phyloP scores from a whole-genome alignment of 2,113 vertebrate species.

The Amphiprion percula region DNA sequence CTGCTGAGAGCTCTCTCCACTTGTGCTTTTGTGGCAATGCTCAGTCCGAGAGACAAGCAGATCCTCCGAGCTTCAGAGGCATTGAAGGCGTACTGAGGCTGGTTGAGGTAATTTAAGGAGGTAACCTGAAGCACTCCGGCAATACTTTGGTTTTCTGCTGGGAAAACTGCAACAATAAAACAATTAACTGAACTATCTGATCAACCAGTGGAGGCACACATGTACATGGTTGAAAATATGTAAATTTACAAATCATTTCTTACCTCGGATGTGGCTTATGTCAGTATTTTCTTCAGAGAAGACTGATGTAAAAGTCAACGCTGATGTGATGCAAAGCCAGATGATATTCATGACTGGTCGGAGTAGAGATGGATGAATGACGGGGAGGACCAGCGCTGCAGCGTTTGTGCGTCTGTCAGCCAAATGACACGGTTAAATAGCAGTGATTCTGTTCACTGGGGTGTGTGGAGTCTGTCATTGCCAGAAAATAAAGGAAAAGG shows the following conservation, averaged over 20 bases:
- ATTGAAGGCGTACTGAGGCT: conserved; percentile 71
- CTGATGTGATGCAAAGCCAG: conserved; percentile 50
- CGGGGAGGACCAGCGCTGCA: conserved; percentile 27
- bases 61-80: conserved; percentile 83
- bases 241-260: conserved; percentile 7
- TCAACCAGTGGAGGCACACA: too few species aligned
- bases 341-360: conserved; percentile 56
- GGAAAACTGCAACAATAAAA: conserved; percentile 67
- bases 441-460: conserved; percentile 59
- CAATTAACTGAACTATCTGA: too few species aligned
- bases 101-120: conserved; percentile 21
- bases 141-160: conserved; percentile 78
- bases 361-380: conserved; percentile 26
- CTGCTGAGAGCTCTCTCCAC: conserved; percentile 80
- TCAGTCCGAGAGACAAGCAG: conserved; percentile 83
- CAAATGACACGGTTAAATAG: conserved; percentile 77
- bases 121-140: conserved; percentile 84
- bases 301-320: conserved; percentile 40
- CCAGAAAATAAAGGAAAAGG: conserved; percentile 76
- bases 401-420: conserved; percentile 46
- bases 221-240: not conserved
- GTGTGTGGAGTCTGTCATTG: conserved; percentile 58
- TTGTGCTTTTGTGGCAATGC: conserved; percentile 86
- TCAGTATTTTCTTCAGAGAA: conserved; percentile 37
- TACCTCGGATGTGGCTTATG: conserved; percentile 59